A percentile compares a stretch with the other conserved stretches of the same genome.
phyloP scores from a whole-genome alignment of 2,888 invertebrate species.

The Dorcus hopei region DNA sequence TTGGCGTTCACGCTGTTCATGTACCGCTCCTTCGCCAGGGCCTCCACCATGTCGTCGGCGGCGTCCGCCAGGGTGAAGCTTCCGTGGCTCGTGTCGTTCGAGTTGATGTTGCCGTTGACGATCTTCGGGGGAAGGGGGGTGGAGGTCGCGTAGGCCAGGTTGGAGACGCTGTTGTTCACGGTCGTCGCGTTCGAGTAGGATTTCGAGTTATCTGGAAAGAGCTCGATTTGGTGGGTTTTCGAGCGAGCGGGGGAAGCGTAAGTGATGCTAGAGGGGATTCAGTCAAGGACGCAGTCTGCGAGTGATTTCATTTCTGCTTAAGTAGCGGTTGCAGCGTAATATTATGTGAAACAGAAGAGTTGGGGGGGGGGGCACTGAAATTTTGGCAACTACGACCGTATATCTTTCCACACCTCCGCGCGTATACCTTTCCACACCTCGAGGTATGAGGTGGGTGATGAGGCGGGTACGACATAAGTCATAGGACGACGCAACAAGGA shows the following conservation, averaged over 20 bases:
- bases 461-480: no score
- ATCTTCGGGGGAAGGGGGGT: conserved; percentile 46
- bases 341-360: no score
- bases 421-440: no score
- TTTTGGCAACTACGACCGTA: no score
- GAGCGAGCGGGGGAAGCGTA: neutral
- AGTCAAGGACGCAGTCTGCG: no score
- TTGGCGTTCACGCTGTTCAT: conserved; percentile 47
- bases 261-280: neutral
- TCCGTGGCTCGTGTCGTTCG: conserved; percentile 38
- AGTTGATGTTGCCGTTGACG: conserved; percentile 36
- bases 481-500: no score
- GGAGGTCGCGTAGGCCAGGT: conserved; percentile 44
- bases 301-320: no score
- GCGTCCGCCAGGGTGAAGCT: conserved; percentile 48
- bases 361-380: no score
- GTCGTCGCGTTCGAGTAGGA: conserved; percentile 8
- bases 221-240: neutral
- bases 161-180: conserved; percentile 27
- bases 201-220: conserved; percentile 20
- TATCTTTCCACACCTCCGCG: no score
- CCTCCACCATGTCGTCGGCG: conserved; percentile 49
- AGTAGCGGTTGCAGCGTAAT: no score
- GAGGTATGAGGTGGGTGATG: no score
- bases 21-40: conserved; percentile 42